Percentiles rank a stretch among this genome's conserved stretches.
Evolutionary conservation across 1,140 invertebrate species (phyloP).

Genomic region (Trachelipus rathkii): DNA sequence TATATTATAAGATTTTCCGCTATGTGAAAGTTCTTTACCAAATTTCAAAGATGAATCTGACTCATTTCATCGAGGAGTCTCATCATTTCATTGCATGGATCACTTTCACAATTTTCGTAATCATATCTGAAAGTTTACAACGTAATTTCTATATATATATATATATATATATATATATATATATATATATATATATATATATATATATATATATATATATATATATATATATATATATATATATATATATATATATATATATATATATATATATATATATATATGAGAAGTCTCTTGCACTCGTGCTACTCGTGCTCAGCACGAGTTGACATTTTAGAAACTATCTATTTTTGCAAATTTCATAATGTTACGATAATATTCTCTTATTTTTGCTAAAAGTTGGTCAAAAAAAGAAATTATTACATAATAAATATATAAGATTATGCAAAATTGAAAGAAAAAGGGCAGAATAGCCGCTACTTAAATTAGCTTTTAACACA

Average conservation of each 20-base stretch:
- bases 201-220: not conserved
- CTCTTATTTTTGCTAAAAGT: no score
- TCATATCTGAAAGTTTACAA: slow-evolving; percentile 67
- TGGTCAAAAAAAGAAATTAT: no score
- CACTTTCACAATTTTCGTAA: slow-evolving; percentile 89
- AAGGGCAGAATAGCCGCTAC: no score
- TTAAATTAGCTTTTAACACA: no score
- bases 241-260: slow-evolving; percentile 8
- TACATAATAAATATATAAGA: no score
- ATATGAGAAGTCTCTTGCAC: no score
- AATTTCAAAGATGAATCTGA: slow-evolving; percentile 59
- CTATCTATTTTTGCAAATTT: no score
- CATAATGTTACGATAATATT: no score
- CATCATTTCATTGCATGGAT: slow-evolving; percentile 85
- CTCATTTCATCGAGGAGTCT: slow-evolving; percentile 65
- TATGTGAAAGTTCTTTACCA: slow-evolving; percentile 60
- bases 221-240: slow-evolving; percentile 13
- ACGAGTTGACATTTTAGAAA: no score
- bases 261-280: not conserved
- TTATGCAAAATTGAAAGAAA: no score
- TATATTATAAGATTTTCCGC: slow-evolving; percentile 57
- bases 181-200: slow-evolving; percentile 5
- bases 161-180: slow-evolving; percentile 15
- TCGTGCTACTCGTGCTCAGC: no score
- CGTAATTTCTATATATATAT: not conserved